Base-by-base conservation (phyloP, 2,888 invertebrate genomes). In the Piscicola geometra region DNA sequence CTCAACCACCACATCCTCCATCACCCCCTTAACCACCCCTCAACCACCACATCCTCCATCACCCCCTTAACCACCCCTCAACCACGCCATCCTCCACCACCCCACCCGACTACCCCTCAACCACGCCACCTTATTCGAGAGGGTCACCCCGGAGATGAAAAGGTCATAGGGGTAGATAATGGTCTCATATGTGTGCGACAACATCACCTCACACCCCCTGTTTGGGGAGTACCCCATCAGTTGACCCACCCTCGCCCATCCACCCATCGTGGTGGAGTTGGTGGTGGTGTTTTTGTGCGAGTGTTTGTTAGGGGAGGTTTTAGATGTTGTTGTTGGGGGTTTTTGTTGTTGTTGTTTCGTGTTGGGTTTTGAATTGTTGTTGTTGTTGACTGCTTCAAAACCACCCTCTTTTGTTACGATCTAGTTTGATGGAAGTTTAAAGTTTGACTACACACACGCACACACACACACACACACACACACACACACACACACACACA, bases 131-230 rank as follows among this genome's bases (percentile, higher is more conserved):
- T 73, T 66, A n/a, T 66, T 36, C 21, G 66, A 80, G 47, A 82
- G 76, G 12, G 82, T 84, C 75, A 86, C 85, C 21, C 87, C 93
- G 81, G 90, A 90, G 83, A 92, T 91, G 86, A 96, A 97, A 33
- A 96, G 90, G 83, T 94, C 94, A 85, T 92, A 98, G 0, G 98
- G 97, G 86, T 92, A 93, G 36, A 98, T 88, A 79, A 97, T 91
- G 80, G 93, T 89, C 85, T 96, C 95, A 84, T 97, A 98, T 86
- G 97, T 94, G 78, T 89, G 90, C 85, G 93, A 93, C n/a, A 98
- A 87, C 21, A 81, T 82, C 41, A 79, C 84, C 47, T 81, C 84
- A 76, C 93, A 90, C 78, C 92, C 92, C 84, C 93, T 92, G 30
- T 92, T 93, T 76, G 91, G 89, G 0, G 93, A 92, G 86, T 93